Conservation (phyloP, 2,113 vertebrate species). For the Perca schrenkii region DNA sequence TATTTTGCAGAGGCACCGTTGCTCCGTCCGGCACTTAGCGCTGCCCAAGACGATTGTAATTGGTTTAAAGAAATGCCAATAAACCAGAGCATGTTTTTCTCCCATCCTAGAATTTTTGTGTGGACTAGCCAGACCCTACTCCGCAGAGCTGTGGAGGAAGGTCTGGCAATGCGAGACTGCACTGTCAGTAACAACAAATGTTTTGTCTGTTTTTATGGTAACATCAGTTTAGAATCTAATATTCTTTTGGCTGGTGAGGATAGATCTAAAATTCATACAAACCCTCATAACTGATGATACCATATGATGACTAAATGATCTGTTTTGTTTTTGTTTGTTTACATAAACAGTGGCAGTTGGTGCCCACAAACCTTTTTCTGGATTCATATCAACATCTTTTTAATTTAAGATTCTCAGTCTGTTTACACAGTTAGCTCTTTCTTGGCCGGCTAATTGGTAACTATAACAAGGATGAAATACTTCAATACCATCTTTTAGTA, state of each 20-base stretch:
- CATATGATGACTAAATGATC: constrained; percentile 13
- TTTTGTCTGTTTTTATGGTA: background rate
- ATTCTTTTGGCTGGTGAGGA: background rate
- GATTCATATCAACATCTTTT: constrained; percentile 21
- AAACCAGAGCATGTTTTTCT: no score
- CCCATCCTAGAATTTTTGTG: no score
- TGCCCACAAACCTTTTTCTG: constrained; percentile 11
- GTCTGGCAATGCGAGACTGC: no score
- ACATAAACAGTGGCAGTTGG: constrained; percentile 25
- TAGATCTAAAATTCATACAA: background rate
- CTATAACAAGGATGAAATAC: constrained; percentile 22
- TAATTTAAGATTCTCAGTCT: constrained; percentile 7
- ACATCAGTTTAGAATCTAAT: background rate
- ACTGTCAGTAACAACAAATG: constrained; percentile 1
- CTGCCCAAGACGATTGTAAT: no score
- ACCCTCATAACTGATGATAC: background rate
- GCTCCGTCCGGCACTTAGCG: no score
- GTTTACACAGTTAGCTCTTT: constrained; percentile 26
- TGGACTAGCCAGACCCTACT: no score
- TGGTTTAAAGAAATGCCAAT: no score
- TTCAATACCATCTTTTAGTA: background rate
- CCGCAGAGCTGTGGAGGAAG: no score
- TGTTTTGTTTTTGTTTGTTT: constrained; percentile 24
- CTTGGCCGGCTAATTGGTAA: constrained; percentile 24
- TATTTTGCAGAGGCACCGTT: no score